Evolutionary conservation across 2,888 invertebrate genomes (phyloP).

Genomic region (Drosophila mercatorum): DNA sequence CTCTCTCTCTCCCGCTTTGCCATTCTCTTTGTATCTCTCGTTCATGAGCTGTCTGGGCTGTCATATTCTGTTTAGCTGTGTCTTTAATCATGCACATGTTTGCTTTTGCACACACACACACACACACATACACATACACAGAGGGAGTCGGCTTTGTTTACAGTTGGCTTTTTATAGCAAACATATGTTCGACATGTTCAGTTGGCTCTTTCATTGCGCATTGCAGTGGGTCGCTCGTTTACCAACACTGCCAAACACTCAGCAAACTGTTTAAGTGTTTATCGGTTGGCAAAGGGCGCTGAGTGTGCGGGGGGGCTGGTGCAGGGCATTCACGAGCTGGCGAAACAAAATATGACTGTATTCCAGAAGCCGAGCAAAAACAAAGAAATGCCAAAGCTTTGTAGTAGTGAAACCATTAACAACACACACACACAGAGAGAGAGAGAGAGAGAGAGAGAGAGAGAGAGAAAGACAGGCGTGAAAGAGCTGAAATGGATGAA

Average conservation of each 20-base stretch:
- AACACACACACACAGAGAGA: slow-evolving; percentile 32
- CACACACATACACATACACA: slow-evolving; percentile 11
- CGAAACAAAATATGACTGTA: slow-evolving; percentile 22
- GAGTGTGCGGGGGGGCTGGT: not conserved
- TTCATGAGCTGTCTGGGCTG: slow-evolving; percentile 26
- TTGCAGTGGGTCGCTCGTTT: slow-evolving; percentile 43
- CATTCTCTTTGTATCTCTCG: not conserved
- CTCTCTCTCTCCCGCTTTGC: not conserved
- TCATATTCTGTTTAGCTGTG: slow-evolving; percentile 39
- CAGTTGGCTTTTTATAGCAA: slow-evolving; percentile 66
- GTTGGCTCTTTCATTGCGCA: slow-evolving; percentile 57
- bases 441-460: no score
- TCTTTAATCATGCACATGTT: slow-evolving; percentile 60
- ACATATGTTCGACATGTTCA: slow-evolving; percentile 71
- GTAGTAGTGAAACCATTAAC: slow-evolving; percentile 74
- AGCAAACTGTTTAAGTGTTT: slow-evolving; percentile 54
- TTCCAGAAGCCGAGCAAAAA: slow-evolving; percentile 54
- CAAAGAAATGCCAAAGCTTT: slow-evolving; percentile 60
- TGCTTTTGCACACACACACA: slow-evolving; percentile 29
- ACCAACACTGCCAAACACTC: slow-evolving; percentile 67
- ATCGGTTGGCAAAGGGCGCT: slow-evolving; percentile 1
- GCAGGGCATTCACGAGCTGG: not conserved
- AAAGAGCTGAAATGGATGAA: slow-evolving; percentile 50
- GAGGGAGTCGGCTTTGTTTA: slow-evolving; percentile 57
- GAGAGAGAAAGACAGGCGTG: not conserved